These are phyloP conservation scores for Xenopus tropicalis DNA, from an alignment of 2,113 vertebrate species.

Conservation along the genomic window UCB_Xtro_10.0 CM004445.2:4395001-4395500, in stretches of 20 bases:
- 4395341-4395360: too few relatives aligned
- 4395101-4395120: too few relatives aligned
- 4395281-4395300: constrained; percentile 57
- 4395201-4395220: constrained; percentile 77
- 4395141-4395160: constrained; percentile 72
- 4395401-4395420: constrained; percentile 70
- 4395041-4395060: too few relatives aligned
- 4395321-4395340: too few relatives aligned
- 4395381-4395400: constrained; percentile 65
- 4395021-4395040: too few relatives aligned
- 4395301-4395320: too few relatives aligned
- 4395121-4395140: too few relatives aligned
- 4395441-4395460: constrained; percentile 71
- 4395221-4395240: constrained; percentile 68
- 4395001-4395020: too few relatives aligned
- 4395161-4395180: constrained; percentile 71
- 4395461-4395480: constrained; percentile 52
- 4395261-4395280: constrained; percentile 70
- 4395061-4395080: too few relatives aligned
- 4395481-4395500: neutral
- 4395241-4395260: constrained; percentile 63
- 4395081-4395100: too few relatives aligned
- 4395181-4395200: constrained; percentile 84
- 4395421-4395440: constrained; percentile 60
- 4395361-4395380: too few relatives aligned